Conservation (phyloP, 2,888 invertebrate genomes). For the Hylaea fasciaria region DNA sequence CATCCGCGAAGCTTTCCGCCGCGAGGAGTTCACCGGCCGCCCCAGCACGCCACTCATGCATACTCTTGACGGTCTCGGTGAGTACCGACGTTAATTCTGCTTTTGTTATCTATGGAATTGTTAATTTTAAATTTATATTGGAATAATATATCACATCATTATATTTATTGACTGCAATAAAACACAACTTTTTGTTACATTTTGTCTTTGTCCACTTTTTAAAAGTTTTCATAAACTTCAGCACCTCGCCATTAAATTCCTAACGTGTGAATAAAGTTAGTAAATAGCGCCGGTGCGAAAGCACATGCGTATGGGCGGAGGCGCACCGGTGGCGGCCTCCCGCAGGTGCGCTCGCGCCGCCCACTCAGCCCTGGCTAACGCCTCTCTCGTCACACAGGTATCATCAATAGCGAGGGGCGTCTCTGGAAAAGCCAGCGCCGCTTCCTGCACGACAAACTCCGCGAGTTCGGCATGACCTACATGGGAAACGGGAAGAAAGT, state of each 20-base stretch:
- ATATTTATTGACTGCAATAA: not conserved
- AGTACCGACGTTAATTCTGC: slow-evolving; percentile 73
- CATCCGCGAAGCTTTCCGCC: slow-evolving; percentile 93
- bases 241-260: slow-evolving; percentile 1
- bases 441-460: slow-evolving; percentile 93
- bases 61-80: slow-evolving; percentile 95
- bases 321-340: slow-evolving; percentile 48
- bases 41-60: slow-evolving; percentile 94
- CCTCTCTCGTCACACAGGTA: slow-evolving; percentile 86
- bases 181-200: not conserved
- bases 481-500: slow-evolving; percentile 91
- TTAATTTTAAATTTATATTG: not conserved
- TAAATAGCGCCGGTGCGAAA: slow-evolving; percentile 35
- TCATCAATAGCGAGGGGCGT: slow-evolving; percentile 94
- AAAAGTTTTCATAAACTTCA: not conserved
- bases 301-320: slow-evolving; percentile 68
- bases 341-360: slow-evolving; percentile 63
- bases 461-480: slow-evolving; percentile 95
- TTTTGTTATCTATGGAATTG: not conserved
- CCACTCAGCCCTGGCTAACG: slow-evolving; percentile 63
- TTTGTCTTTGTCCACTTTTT: not conserved
- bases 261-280: slow-evolving; percentile 19
- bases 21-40: slow-evolving; percentile 94
- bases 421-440: slow-evolving; percentile 96
- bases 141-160: not conserved